phyloP scores from a whole-genome alignment of 2,888 invertebrate species.

The Tolmerus cingulatus region DNA sequence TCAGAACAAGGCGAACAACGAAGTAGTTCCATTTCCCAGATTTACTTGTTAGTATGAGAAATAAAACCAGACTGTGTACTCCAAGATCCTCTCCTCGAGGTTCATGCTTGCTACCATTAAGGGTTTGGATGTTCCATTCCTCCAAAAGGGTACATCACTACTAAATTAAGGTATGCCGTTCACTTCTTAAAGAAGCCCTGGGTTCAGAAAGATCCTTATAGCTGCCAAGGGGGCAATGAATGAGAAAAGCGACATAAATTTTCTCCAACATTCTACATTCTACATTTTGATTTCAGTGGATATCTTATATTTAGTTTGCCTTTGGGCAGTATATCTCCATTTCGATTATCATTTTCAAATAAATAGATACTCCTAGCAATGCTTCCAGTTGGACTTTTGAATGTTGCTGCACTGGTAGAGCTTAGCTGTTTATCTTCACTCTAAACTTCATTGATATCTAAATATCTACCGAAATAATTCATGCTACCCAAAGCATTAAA shows the following conservation, averaged over 20 bases:
- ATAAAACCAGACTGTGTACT: background rate
- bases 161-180: background rate
- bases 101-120: background rate
- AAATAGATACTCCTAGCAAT: background rate
- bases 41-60: background rate
- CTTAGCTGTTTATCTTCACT: background rate
- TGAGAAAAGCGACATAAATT: background rate
- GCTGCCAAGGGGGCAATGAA: background rate
- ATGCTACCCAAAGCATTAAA: background rate
- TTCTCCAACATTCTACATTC: background rate
- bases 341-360: background rate
- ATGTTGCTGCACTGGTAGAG: background rate
- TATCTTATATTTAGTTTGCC: background rate
- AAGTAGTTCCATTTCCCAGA: background rate
- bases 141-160: background rate
- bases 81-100: background rate
- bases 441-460: background rate
- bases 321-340: background rate
- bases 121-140: background rate
- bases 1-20: background rate
- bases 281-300: background rate
- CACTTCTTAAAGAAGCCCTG: background rate
- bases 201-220: background rate
- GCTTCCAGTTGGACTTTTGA: background rate
- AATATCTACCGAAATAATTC: background rate